Base-by-base conservation (phyloP, 2,113 vertebrate genomes). In the Neolamprologus kungweensis region DNA sequence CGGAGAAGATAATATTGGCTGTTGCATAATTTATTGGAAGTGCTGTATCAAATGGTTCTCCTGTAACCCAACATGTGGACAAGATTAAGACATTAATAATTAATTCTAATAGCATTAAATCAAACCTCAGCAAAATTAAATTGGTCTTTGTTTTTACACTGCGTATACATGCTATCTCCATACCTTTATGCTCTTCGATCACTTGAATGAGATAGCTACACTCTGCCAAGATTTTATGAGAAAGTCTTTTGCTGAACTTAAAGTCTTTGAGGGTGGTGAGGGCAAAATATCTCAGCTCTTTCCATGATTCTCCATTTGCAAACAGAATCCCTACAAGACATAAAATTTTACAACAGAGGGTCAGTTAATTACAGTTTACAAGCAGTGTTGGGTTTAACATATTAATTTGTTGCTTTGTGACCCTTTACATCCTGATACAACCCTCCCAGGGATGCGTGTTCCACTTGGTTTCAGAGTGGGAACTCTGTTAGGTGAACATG, bases 1-100 rank as follows among this genome's bases (percentile, higher is more conserved):
- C 93, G 2, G 94, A 88, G 4, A 91, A 96, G 83, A 97, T 96
- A 17, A 97, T 92, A 80, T 97, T 97, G 84, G 95, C 95, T 7
- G 95, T 92, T 4, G 96, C 94, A 26, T 93, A 88, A 82, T 93
- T 95, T 50, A 94, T 5, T 3, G 90, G 81, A 5, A 19, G 2
- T 3, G 63, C 17, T 13, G 95, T 95, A 21, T 96, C 82, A 35
- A 96, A 96, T 7, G 96, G 82, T 81, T 93, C 91, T 16, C 93
- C 96, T 97, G 89, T 50, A 14, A 79, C 26, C 33, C 12, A 65
- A 33, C 23, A 57, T 28, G 23, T 5, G 55, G 55, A 57, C 23
- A 57, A 57, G 23, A 28, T 57, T 16, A 16, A 28, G 23, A 57
- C 23, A 28, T 0, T 57, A 57, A 57, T 28, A 57, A 57, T 2